These are phyloP conservation scores for Clinocottus analis DNA, from an alignment of 2,113 vertebrate species.

Conservation along the genomic window DNA sequence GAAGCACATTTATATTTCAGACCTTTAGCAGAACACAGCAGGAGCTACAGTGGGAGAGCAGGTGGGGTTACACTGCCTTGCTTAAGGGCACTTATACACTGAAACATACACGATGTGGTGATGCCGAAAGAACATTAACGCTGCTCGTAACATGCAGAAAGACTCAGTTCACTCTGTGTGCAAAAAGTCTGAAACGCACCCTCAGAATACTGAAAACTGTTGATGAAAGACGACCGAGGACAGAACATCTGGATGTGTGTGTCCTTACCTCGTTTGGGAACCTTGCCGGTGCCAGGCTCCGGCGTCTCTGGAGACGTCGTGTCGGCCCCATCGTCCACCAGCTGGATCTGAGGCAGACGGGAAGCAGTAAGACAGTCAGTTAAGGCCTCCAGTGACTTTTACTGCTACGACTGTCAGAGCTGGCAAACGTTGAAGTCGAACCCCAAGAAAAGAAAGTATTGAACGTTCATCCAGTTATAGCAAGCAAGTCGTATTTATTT, in stretches of 20 bases:
- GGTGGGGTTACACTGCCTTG: neutral
- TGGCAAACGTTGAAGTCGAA: neutral
- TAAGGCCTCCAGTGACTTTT: neutral
- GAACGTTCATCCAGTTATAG: neutral
- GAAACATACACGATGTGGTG: neutral
- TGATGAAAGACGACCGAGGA: conserved; percentile 1
- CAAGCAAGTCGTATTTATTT: neutral
- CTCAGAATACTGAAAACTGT: neutral
- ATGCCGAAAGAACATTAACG: neutral
- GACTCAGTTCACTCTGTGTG: too few species aligned
- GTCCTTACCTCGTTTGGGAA: conserved; percentile 90
- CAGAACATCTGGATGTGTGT: neutral
- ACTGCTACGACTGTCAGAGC: neutral
- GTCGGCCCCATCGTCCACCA: conserved; percentile 94
- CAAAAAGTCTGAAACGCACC: neutral
- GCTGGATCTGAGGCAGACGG: conserved; percentile 87
- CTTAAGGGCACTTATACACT: neutral
- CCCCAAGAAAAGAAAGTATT: conserved; percentile 2
- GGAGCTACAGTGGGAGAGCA: neutral
- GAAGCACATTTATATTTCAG: conserved; percentile 18
- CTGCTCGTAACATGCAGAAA: neutral
- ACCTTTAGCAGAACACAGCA: neutral
- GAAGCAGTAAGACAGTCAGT: neutral
- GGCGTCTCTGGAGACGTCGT: conserved; percentile 96
- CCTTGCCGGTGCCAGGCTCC: conserved; percentile 86